phyloP scores from a whole-genome alignment of 37 sponge, comb jelly and placozoan species.

The Agelas oroides region DNA sequence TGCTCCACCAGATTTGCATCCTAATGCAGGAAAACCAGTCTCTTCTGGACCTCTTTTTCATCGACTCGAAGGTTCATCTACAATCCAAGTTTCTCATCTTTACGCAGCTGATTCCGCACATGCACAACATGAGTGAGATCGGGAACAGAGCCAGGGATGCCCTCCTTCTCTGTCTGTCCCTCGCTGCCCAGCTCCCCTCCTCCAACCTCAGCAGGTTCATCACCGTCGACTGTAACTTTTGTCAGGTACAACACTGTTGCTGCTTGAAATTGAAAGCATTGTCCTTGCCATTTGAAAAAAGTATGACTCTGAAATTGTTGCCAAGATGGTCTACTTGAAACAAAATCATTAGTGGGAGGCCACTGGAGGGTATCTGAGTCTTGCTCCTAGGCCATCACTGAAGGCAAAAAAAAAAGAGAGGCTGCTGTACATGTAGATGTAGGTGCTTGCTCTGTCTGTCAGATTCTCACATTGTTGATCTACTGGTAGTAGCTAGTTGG shows the following conservation, averaged over 20 bases:
- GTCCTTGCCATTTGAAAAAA: too few species aligned
- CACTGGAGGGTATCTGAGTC: too few species aligned
- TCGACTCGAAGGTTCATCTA: slow-evolving; percentile 37
- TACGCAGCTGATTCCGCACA: slow-evolving; percentile 69
- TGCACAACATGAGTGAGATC: slow-evolving; percentile 57
- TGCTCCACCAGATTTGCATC: slow-evolving; percentile 76
- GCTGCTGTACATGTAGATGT: too few species aligned
- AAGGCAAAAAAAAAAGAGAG: too few species aligned
- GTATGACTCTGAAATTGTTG: too few species aligned
- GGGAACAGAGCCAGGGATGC: slow-evolving; percentile 76
- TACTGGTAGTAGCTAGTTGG: too few species aligned
- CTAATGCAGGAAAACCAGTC: slow-evolving; percentile 72
- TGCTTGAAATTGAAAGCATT: too few species aligned
- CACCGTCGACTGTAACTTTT: slow-evolving; percentile 69
- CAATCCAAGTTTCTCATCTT: slow-evolving; percentile 73
- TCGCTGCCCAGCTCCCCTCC: slow-evolving; percentile 54
- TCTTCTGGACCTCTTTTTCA: slow-evolving; percentile 72
- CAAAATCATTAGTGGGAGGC: too few species aligned
- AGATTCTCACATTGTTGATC: too few species aligned
- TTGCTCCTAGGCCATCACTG: too few species aligned
- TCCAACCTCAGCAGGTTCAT: slow-evolving; percentile 56
- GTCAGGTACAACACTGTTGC: slow-evolving; percentile 66
- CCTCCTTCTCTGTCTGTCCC: slow-evolving; percentile 65
- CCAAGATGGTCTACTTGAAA: too few species aligned
- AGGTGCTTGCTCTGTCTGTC: too few species aligned